These are phyloP conservation scores for Cephus rjabovi DNA, from an alignment of 2,888 invertebrate species.

Conservation along the genomic window DNA sequence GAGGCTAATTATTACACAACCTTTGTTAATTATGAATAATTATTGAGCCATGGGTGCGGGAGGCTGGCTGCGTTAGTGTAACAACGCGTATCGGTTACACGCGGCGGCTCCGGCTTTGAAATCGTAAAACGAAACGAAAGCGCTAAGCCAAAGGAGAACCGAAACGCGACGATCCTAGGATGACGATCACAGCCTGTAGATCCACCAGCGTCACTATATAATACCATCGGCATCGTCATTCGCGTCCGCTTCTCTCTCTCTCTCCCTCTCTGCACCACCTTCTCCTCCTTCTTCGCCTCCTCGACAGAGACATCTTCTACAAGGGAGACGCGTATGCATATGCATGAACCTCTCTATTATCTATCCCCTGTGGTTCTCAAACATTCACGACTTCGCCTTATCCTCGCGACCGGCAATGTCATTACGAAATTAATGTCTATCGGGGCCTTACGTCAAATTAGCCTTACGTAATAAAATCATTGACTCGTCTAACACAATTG, in stretches of 20 bases:
- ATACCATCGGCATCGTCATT: not conserved
- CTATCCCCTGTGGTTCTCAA: constrained; percentile 5
- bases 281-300: not conserved
- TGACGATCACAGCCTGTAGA: not conserved
- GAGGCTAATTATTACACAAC: constrained; percentile 28
- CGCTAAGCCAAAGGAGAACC: not conserved
- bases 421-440: not conserved
- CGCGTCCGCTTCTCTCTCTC: not conserved
- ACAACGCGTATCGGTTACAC: constrained; percentile 16
- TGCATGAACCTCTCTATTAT: constrained; percentile 15
- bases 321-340: constrained; percentile 16
- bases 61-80: not conserved
- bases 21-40: constrained; percentile 29
- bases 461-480: not conserved
- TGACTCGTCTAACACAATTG: not conserved
- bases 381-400: not conserved
- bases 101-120: constrained; percentile 7
- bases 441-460: not conserved
- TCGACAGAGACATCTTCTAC: constrained; percentile 21
- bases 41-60: constrained; percentile 20
- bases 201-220: not conserved
- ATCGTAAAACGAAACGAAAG: constrained; percentile 5
- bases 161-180: not conserved
- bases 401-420: not conserved
- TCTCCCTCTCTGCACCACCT: not conserved